Evolutionary conservation across 2,888 invertebrate genomes (phyloP), one percentile per base, ranked within the genome.

Genomic region (Caenorhabditis sp.): DNA sequence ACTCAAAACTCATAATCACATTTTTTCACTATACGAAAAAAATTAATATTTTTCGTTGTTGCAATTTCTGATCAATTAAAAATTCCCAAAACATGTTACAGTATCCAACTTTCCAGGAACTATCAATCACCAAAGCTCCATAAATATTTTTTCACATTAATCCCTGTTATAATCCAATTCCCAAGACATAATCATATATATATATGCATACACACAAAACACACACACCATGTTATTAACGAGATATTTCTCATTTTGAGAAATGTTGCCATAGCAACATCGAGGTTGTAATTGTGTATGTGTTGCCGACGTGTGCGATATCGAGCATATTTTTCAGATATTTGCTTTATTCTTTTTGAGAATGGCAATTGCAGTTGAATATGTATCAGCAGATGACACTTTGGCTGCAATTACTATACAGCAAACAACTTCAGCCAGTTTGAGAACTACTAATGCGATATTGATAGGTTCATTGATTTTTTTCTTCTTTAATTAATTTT

Each of bases 311-410:
- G 21, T 17, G 36, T n/a, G 36, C 14, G 62, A 43, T 14, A 38
- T 25, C 2, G 57, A 57, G 25, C 27, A 63, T 36, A 53, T 17
- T 52, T 38, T 17, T 38, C 59, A 36, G 20, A 38, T 43, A 17
- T 21, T 25, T 43, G 27, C 12, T 14, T 61, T n/a, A 50, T 27
- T 59, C 14, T 49, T 20, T 49, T 10, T 49, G 23, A 20, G 1
- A 3, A 73, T 69, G 68, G 17, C 56, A 38, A 63, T 69, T 1
- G 64, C 80, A 1, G 71, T 84, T 1, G 80, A 84, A 60, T 84
- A 80, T 63, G 84, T 84, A 12, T 58, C 76, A 1, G 77, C 78
- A 36, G 80, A 79, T 1, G 84, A 84, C 54, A 84, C 84, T 17
- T 63, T 84, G 20, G 83, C 84, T 0, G 81, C 84, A 60, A 76